Base-by-base conservation (phyloP, 2,797 vertebrate genomes). In the Hephaestus fuliginosus region DNA sequence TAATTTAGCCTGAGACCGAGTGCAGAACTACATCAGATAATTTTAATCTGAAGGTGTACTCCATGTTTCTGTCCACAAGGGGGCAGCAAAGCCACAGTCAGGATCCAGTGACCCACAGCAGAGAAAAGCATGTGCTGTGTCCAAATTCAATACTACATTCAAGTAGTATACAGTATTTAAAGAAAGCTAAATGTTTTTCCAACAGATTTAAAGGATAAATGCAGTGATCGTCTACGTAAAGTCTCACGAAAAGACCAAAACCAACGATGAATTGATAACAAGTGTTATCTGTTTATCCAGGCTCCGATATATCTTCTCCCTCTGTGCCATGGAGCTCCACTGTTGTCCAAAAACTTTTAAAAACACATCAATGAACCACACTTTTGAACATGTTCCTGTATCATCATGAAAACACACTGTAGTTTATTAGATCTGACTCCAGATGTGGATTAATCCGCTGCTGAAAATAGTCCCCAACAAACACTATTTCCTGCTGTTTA, bases 1-100 rank as follows among this genome's bases (percentile, higher is more conserved):
- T 39, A 9, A 39, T 39, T 39, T 39, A 39, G 36, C 36, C 7
- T 39, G 6, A 2, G 36, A 39, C 36, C 1, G 36, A 39, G 36
- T 39, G 36, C 36, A 39, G 36, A 39, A 39, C 6, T 39, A 39
- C 36, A 39, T 39, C 36, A 39, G 6, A 39, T 39, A 39, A 7
- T 9, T 7, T 9, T 39, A 20, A n/a, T 20, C 7, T 62, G 4
- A 18, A 46, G 25, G 28, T 77, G 74, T 73, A 14, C 13, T 41
- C 0, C 2, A 5, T 1, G 0, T 4, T 7, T 70, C 11, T 69
- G 62, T 44, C 83, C 86, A 89, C 78, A 52, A 10, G 89, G 57
- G 52, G 86, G 86, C 81, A 87, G 80, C 28, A 84, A 9, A 78
- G 43, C 33, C 56, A 30, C 7, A 10, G 25, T 30, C 1, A 65